These are phyloP conservation scores for Epicauta chinensis DNA, from an alignment of 1,140 invertebrate species.

Conservation along the genomic window DNA sequence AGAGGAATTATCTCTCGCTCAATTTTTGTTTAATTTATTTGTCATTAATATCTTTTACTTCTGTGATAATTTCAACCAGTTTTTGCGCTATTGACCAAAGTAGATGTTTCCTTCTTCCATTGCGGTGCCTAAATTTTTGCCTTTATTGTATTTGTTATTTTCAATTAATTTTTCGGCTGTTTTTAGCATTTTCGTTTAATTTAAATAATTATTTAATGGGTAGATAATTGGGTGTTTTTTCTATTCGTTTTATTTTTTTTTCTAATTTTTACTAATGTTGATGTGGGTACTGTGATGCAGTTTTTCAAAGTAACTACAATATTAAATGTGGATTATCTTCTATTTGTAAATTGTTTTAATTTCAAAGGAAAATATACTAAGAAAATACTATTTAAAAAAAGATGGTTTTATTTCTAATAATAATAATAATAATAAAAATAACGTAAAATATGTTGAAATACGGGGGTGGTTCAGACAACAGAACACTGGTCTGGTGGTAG, in stretches of 20 bases:
- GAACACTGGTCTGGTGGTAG: conserved; percentile 1
- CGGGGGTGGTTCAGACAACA: too few relatives aligned
- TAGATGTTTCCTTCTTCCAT: conserved; percentile 9
- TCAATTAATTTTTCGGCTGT: conserved; percentile 13
- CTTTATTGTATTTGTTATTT: conserved; percentile 4
- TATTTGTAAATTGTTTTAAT: conserved; percentile 43
- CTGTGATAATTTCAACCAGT: conserved; percentile 8
- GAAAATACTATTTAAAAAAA: conserved; percentile 27
- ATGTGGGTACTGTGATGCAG: conserved; percentile 43
- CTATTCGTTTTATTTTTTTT: conserved; percentile 12
- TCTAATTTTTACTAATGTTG: conserved; percentile 24
- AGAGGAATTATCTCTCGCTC: not conserved
- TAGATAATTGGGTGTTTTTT: not conserved
- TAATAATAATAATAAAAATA: too few relatives aligned
- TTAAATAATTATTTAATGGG: too few relatives aligned
- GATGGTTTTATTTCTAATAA: conserved; percentile 25
- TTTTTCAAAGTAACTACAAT: conserved; percentile 32
- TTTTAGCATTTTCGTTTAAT: not conserved
- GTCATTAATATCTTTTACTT: conserved; percentile 5
- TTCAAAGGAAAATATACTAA: conserved; percentile 40
- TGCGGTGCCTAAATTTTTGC: conserved; percentile 9
- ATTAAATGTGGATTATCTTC: conserved; percentile 41
- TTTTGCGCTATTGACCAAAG: conserved; percentile 8
- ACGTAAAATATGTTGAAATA: conserved; percentile 11
- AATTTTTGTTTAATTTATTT: conserved; percentile 2